Percentiles rank a stretch among this genome's conserved stretches.
These are phyloP conservation scores for Popillia japonica DNA, from an alignment of 1,140 invertebrate genomes.

Conservation along the genomic window DNA sequence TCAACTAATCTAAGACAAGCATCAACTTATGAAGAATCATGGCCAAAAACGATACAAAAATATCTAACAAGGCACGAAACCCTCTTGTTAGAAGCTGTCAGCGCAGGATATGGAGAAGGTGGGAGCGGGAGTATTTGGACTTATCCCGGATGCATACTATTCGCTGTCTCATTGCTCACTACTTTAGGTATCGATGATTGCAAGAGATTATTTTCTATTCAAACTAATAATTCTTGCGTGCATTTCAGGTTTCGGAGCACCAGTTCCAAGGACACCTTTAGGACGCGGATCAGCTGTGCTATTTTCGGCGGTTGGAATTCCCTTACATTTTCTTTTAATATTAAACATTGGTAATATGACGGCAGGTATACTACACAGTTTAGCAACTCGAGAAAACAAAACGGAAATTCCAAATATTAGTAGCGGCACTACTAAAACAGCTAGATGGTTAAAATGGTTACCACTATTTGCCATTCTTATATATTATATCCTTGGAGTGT, in stretches of 20 bases:
- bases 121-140: conserved; percentile 67
- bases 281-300: conserved; percentile 67
- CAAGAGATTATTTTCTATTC: neutral
- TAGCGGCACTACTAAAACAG: conserved; percentile 46
- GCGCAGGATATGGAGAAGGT: conserved; percentile 66
- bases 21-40: conserved; percentile 60
- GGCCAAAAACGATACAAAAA: conserved; percentile 64
- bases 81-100: conserved; percentile 64
- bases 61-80: conserved; percentile 66
- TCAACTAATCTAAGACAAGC: conserved; percentile 65
- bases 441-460: conserved; percentile 61
- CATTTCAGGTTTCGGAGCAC: conserved; percentile 68
- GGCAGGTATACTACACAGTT: conserved; percentile 64
- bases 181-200: conserved; percentile 64
- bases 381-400: conserved; percentile 53
- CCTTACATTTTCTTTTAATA: conserved; percentile 69
- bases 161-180: conserved; percentile 68
- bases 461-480: conserved; percentile 60
- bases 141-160: conserved; percentile 69
- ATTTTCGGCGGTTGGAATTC: conserved; percentile 69
- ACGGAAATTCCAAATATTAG: conserved; percentile 51
- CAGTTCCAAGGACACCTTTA: conserved; percentile 67
- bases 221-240: conserved; percentile 33
- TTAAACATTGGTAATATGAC: conserved; percentile 69
- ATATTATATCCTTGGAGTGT: conserved; percentile 69